Evolutionary conservation across 2,888 invertebrate genomes (phyloP), one percentile per base, ranked within the genome.

Genomic region (Shargacucullia verbasci): DNA sequence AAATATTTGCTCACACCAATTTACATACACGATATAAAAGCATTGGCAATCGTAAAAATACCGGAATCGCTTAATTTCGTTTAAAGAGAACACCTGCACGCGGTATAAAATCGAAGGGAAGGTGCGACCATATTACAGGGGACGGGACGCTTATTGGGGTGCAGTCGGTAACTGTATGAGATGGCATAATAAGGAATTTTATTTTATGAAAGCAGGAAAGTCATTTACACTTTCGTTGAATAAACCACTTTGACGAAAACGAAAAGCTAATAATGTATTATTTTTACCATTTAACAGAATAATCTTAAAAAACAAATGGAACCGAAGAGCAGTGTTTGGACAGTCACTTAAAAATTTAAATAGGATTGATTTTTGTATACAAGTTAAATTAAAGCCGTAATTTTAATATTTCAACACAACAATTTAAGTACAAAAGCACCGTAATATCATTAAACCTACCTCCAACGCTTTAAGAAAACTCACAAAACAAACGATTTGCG

Each of bases 11-110:
- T 31, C 11, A 52, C 40, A 45, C 40, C 33, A 59, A 73, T 73
- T 76, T 69, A 53, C 65, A 63, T 63, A 64, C n/a, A 52, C 14
- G 15, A 2, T 9, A 29, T 33, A 46, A 37, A 49, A 43, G 35
- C 47, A 29, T 9, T 27, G 44, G 55, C 43, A 65, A 63, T 55
- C 53, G 54, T 73, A 53, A 73, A 73, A 73, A 60, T 54, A 43
- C 55, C 40, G 37, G 35, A 57, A 69, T 62, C 48, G 37, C 62
- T 64, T 73, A 69, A 73, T 76, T 76, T 59, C 14, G 41, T 59
- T 76, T 48, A 61, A 67, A 64, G 41, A 34, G 56, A 58, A 69
- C 74, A 70, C 62, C 70, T 63, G 77, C 15, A 60, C 41, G 45
- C 20, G 12, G 25, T 40, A 46, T 70, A 41, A 76, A 73, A 62